Conservation (phyloP, 2,113 vertebrate genomes). For the Neoarius graeffei region DNA sequence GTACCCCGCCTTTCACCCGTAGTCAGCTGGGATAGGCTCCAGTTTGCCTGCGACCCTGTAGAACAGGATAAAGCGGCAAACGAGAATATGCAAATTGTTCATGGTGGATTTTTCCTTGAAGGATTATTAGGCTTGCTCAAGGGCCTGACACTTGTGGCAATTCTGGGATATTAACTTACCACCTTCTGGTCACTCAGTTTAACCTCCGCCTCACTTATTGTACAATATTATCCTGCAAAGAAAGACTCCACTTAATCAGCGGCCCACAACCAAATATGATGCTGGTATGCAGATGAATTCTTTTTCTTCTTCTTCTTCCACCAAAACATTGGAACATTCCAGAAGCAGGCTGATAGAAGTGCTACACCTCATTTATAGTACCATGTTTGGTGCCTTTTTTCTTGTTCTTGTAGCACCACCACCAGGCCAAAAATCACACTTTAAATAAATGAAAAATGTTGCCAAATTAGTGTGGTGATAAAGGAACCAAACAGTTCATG, state of each 20-base stretch:
- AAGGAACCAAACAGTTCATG: not conserved
- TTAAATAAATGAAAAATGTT: not conserved
- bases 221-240: not conserved
- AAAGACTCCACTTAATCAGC: not conserved
- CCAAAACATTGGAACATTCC: not conserved
- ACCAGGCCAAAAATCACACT: conserved; percentile 7
- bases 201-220: not conserved
- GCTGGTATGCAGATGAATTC: not conserved
- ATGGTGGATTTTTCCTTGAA: not conserved
- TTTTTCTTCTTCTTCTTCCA: not conserved
- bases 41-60: too few relatives aligned
- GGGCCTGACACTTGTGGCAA: not conserved
- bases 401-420: not conserved
- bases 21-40: too few relatives aligned
- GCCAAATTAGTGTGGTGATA: not conserved
- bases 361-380: not conserved
- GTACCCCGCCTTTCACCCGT: too few relatives aligned
- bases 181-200: not conserved
- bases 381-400: not conserved
- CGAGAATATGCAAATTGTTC: not conserved
- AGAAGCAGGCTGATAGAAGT: not conserved
- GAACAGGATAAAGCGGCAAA: too few relatives aligned
- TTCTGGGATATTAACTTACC: not conserved
- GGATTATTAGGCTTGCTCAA: not conserved
- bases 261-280: not conserved